Conservation (phyloP, 1,140 invertebrate species). For the Holcopasites calliopsidis region DNA sequence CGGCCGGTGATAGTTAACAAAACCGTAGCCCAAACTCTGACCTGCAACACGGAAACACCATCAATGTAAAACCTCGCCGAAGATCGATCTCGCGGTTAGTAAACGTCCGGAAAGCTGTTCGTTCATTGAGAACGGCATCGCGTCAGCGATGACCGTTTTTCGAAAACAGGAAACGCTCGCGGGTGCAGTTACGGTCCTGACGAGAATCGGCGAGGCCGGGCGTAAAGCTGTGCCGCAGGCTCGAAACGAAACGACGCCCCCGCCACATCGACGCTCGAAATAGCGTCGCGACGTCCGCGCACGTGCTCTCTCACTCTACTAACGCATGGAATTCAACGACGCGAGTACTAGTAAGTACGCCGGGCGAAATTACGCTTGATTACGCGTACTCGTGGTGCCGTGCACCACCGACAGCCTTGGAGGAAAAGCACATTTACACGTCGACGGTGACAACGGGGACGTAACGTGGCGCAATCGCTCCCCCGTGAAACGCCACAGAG, state of each 20-base stretch:
- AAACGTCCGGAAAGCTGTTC: not conserved
- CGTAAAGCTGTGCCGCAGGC: slow-evolving; percentile 65
- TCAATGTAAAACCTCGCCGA: not conserved
- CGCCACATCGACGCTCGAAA: slow-evolving; percentile 69
- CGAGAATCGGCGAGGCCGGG: slow-evolving; percentile 51
- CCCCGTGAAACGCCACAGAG: too few relatives aligned
- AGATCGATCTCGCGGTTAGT: too few relatives aligned
- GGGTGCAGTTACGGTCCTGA: slow-evolving; percentile 46
- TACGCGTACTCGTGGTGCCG: slow-evolving; percentile 3
- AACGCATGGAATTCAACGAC: slow-evolving; percentile 48
- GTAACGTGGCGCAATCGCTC: slow-evolving; percentile 3
- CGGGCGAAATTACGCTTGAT: slow-evolving; percentile 43
- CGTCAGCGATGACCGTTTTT: not conserved
- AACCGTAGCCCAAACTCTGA: slow-evolving; percentile 99
- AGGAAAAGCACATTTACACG: slow-evolving; percentile 1
- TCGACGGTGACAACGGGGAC: not conserved
- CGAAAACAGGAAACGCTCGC: not conserved
- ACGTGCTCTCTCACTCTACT: slow-evolving; percentile 58
- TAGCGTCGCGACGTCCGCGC: slow-evolving; percentile 70
- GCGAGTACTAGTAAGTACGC: slow-evolving; percentile 10
- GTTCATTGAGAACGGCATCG: not conserved
- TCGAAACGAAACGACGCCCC: slow-evolving; percentile 70
- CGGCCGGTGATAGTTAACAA: slow-evolving; percentile 98
- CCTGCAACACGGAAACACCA: slow-evolving; percentile 83
- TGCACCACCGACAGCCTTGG: not conserved